phyloP scores from a whole-genome alignment of 1,140 invertebrate species.

The Dolichoris vasculosae region DNA sequence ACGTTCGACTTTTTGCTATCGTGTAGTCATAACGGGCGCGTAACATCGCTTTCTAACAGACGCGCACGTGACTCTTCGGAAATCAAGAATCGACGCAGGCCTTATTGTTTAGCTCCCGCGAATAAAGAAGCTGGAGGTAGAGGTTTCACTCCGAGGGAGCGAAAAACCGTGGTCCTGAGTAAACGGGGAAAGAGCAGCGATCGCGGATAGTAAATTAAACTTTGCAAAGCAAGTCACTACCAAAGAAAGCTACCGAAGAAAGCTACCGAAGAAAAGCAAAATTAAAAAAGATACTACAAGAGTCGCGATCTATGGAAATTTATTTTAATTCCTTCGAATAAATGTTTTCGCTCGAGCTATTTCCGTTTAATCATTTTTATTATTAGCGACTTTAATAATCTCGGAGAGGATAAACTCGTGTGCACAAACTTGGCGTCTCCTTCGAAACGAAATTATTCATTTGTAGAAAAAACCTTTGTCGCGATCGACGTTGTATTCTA shows the following conservation, averaged over 20 bases:
- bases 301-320: background rate
- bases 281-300: background rate
- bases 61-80: background rate
- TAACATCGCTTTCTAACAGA: slow-evolving; percentile 38
- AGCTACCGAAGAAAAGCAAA: too few relatives aligned
- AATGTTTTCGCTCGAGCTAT: background rate
- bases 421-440: background rate
- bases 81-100: slow-evolving; percentile 1
- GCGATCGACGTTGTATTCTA: background rate
- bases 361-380: background rate
- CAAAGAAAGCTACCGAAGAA: too few relatives aligned
- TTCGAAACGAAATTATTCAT: background rate
- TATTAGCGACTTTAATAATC: background rate
- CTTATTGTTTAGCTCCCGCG: background rate
- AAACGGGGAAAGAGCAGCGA: too few relatives aligned
- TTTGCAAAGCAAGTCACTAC: background rate
- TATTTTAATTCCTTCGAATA: background rate
- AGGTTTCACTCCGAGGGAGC: background rate
- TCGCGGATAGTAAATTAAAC: background rate
- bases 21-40: slow-evolving; percentile 14
- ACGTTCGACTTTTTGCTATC: slow-evolving; percentile 18
- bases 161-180: background rate
- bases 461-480: background rate
- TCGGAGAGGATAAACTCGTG: background rate
- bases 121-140: background rate